Evolutionary conservation across 2,797 vertebrate genomes (phyloP), one percentile per base, ranked within the genome.

Genomic region (Manis pentadactyla): DNA sequence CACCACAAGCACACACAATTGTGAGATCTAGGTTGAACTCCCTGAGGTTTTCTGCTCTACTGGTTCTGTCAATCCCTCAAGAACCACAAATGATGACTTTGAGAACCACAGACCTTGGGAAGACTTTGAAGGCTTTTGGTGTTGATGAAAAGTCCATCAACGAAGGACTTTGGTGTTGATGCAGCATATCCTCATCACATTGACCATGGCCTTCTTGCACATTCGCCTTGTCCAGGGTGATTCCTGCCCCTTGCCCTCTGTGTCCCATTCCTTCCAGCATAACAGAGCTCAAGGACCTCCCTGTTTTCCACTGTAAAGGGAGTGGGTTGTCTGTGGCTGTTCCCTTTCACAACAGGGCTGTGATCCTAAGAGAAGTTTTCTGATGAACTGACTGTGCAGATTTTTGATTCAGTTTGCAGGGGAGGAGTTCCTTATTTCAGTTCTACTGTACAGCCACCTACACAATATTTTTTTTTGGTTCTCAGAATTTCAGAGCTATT

Each of bases 401-500:
- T 87, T 94, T 93, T 90, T 37, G 84, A 53, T 71, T 90, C 4
- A 18, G 79, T 71, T 81, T 94, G 68, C 73, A 87, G 37, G 61
- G 64, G 34, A 55, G 83, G 53, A 97, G 86, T 98, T 97, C 94
- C 96, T 96, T 82, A 93, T 97, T 98, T 98, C 97, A 49, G 88
- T 98, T 97, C 98, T 94, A 90, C 90, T 97, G 82, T 82, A 86
- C 74, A 97, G 84, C 97, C 97, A 98, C 98, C 97, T 98, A 98
- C 97, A 97, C 96, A 98, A 89, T 93, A 55, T 85, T 93, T 96
- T 90, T 83, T 96, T 87, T 82, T 89, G 93, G 97, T 99, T 98
- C 98, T 97, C 95, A 95, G 97, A 98, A 98, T 98, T 98, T 98
- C 97, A 97, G 98, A 88, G 42, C 86, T 86, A 98, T 98, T 98